Percentiles rank a stretch among this genome's conserved stretches.
Conservation (phyloP, 2,113 vertebrate species). For the Poeciliopsis retropinna region DNA sequence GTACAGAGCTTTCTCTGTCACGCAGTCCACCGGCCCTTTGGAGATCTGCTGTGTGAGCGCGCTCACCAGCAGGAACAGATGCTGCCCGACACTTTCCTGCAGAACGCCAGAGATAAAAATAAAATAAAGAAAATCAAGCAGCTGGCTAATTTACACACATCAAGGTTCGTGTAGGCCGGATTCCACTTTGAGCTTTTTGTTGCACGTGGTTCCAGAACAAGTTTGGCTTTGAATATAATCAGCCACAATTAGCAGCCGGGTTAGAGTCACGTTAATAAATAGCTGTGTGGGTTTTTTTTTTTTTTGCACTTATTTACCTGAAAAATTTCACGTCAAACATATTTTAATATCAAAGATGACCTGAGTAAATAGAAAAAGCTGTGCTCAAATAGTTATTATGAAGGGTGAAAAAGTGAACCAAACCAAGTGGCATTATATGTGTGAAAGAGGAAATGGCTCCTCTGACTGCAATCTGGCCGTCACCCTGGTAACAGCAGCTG, state of each 20-base stretch:
- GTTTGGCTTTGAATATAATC: background rate
- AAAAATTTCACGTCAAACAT: background rate
- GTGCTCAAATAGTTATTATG: background rate
- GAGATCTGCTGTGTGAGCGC: conserved; percentile 91
- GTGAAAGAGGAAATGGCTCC: no score
- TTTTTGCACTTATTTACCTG: background rate
- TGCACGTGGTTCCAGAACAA: background rate
- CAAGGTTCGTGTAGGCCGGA: background rate
- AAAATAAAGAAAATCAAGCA: background rate
- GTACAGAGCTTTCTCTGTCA: conserved; percentile 93
- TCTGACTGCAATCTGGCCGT: no score
- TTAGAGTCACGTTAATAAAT: background rate
- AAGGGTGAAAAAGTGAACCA: no score
- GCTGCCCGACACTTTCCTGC: conserved; percentile 93
- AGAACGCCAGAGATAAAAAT: background rate
- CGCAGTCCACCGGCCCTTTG: conserved; percentile 91
- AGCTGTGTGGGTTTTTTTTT: background rate
- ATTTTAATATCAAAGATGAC: background rate
- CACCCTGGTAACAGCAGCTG: no score
- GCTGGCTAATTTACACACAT: background rate
- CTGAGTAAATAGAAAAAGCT: background rate
- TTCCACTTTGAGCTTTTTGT: no score
- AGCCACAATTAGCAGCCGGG: background rate
- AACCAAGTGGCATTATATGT: no score
- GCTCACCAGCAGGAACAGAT: conserved; percentile 89